Evolutionary conservation across 2,797 vertebrate species (phyloP), one percentile per base, ranked within the genome.

Genomic region (Lithobates sylvaticus): DNA sequence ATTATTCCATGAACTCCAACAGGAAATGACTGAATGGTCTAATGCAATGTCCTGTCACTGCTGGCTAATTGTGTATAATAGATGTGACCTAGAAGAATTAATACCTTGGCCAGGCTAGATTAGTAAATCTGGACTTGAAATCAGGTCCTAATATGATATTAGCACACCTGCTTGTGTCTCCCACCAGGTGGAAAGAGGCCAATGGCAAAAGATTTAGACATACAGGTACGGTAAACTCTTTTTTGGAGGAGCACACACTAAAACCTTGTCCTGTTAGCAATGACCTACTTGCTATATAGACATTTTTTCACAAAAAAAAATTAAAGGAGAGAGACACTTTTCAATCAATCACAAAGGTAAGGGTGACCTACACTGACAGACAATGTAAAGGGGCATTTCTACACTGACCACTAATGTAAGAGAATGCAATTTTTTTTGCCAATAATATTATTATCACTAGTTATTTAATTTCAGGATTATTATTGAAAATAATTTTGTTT

Each of bases 201-300:
- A 84, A 5, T 76, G 79, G 47, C 47, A 84, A 86, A 89, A 76
- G 77, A 81, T n/a, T 61, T 47, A 26, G 68, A 2, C 0, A 50
- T 87, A 73, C 47, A 69, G 71, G 61, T 18, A 36, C 8, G 77
- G 44, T 8, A 70, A 13, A 39, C 27, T 54, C n/a, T 10, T 47
- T 64, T 78, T 67, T 84, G 32, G 67, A 83, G n/a, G 18, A 65
- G 81, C 73, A 84, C 18, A 78, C 86, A 80, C 26, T 3, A 86
- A 88, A 9, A 79, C 86, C 88, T 90, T 70, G 91, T 93, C 90
- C 93, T 94, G 93, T 69, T 93, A 92, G 92, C 88, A 92, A 95
- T 94, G 94, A 94, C 92, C 91, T 92, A 91, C 90, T 89, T 94
- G 88, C 93, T 94, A 94, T 93, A 91, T 94, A 94, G 68, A 81